These are phyloP conservation scores for Mercenaria mercenaria DNA, from an alignment of 1,140 invertebrate species.

Conservation along the genomic window DNA sequence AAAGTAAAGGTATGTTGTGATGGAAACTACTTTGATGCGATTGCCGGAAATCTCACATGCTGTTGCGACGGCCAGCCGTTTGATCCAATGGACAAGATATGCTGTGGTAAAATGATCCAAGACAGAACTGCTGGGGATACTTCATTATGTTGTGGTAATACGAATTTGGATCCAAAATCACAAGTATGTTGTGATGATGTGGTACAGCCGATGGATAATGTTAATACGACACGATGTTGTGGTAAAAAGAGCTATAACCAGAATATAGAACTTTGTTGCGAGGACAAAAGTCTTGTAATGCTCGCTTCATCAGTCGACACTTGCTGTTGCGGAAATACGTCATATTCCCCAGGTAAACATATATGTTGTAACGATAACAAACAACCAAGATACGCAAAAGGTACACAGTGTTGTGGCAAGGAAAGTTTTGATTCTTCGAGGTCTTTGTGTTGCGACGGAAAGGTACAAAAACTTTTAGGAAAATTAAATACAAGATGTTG, in stretches of 20 bases:
- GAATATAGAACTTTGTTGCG: constrained; percentile 33
- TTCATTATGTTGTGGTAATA: constrained; percentile 9
- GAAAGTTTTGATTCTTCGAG: constrained; percentile 25
- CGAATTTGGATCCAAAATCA: constrained; percentile 6
- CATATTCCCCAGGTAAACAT: not conserved
- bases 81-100: constrained; percentile 22
- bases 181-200: constrained; percentile 27
- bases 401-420: not conserved
- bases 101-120: constrained; percentile 1
- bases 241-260: not conserved
- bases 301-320: not conserved
- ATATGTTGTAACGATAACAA: constrained; percentile 19
- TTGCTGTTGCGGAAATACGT: constrained; percentile 44
- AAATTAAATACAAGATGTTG: constrained; percentile 39
- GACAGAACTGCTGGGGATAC: not conserved
- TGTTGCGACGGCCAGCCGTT: constrained; percentile 28
- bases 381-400: not conserved
- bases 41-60: constrained; percentile 25
- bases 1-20: constrained; percentile 2
- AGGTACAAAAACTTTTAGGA: not conserved
- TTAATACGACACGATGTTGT: not conserved
- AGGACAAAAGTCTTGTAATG: not conserved
- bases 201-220: not conserved
- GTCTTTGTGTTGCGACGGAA: constrained; percentile 24
- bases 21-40: constrained; percentile 13